A percentile compares a stretch with the other conserved stretches of the same genome.
Evolutionary conservation across 1,140 invertebrate species (phyloP).

Genomic region (Rhizoglyphus robini): DNA sequence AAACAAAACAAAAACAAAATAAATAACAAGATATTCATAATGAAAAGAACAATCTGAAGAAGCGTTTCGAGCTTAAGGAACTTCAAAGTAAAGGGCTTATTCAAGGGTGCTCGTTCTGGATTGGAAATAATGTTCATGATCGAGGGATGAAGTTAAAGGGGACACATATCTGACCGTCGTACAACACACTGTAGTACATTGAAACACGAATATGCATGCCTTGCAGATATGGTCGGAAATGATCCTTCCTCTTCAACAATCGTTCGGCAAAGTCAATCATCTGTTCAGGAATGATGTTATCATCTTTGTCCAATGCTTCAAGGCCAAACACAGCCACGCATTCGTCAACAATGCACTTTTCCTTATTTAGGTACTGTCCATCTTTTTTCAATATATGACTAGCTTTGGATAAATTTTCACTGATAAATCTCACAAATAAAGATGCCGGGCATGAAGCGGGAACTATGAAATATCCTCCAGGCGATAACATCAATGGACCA

Average conservation of each 20-base stretch:
- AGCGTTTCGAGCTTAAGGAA: no score
- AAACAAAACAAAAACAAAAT: no score
- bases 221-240: slow-evolving; percentile 33
- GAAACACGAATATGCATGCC: slow-evolving; percentile 59
- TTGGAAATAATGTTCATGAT: no score
- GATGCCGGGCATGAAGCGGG: slow-evolving; percentile 73
- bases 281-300: slow-evolving; percentile 68
- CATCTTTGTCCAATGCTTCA: slow-evolving; percentile 61
- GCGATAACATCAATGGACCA: slow-evolving; percentile 78
- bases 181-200: slow-evolving; percentile 77
- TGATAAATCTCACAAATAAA: slow-evolving; percentile 67
- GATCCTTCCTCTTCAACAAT: slow-evolving; percentile 44
- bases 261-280: slow-evolving; percentile 62
- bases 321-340: slow-evolving; percentile 52
- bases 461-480: slow-evolving; percentile 78
- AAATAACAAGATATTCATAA: no score
- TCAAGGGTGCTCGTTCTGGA: no score
- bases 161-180: slow-evolving; percentile 76
- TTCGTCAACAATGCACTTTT: slow-evolving; percentile 50
- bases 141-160: slow-evolving; percentile 63
- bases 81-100: no score
- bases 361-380: slow-evolving; percentile 56
- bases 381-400: slow-evolving; percentile 37
- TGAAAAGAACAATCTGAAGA: no score
- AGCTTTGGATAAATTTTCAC: slow-evolving; percentile 57